phyloP scores from a whole-genome alignment of 2,113 vertebrate genomes.

The Carollia perspicillata region DNA sequence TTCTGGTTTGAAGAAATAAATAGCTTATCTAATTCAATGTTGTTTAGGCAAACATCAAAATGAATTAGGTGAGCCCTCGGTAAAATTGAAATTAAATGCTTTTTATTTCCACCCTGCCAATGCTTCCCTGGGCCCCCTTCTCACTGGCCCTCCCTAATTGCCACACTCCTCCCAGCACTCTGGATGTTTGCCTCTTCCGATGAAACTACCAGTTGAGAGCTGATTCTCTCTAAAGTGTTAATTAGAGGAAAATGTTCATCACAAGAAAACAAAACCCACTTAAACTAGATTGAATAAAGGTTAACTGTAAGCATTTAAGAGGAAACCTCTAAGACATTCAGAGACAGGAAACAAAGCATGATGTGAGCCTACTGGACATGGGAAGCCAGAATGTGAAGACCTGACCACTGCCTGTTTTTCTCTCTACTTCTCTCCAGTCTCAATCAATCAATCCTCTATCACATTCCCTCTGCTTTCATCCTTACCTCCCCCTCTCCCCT shows the following conservation, averaged over 20 bases:
- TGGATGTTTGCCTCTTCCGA: neutral
- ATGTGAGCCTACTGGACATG: neutral
- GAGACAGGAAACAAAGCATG: neutral
- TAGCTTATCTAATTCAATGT: neutral
- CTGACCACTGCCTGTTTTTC: neutral
- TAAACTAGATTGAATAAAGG: neutral
- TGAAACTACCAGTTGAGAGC: neutral
- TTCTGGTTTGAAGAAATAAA: neutral
- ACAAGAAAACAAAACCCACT: constrained; percentile 22
- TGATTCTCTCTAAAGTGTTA: neutral
- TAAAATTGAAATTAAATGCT: neutral
- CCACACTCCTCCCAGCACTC: neutral
- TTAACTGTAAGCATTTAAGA: neutral
- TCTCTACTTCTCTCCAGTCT: neutral
- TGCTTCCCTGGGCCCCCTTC: neutral
- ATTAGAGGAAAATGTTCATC: neutral
- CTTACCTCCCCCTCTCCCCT: neutral
- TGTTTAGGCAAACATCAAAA: neutral
- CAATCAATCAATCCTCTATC: neutral
- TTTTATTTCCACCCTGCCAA: neutral
- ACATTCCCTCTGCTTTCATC: neutral
- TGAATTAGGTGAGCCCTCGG: neutral
- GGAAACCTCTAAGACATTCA: neutral
- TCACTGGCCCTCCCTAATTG: neutral
- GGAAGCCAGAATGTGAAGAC: neutral